Evolutionary conservation across 2,113 vertebrate species (phyloP).

Genomic region (Oryctolagus cuniculus): DNA sequence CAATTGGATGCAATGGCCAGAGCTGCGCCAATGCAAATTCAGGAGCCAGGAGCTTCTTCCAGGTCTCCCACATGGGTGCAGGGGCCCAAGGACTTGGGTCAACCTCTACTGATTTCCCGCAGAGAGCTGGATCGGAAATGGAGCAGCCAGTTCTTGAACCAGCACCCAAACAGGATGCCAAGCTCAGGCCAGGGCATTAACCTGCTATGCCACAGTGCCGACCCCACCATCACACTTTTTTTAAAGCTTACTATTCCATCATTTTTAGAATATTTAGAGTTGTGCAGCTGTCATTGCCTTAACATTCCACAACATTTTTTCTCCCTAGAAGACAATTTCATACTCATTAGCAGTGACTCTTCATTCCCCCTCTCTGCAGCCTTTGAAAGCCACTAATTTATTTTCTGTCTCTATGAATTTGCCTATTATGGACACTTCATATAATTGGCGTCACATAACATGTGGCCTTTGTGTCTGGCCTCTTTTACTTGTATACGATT

Average conservation of each 20-base stretch:
- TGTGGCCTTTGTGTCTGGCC: slow-evolving; percentile 7
- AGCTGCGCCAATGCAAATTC: no score
- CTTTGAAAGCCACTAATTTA: background rate
- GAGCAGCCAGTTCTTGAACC: no score
- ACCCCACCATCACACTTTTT: background rate
- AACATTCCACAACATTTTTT: slow-evolving; percentile 22
- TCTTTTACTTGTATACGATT: slow-evolving; percentile 19
- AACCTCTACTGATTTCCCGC: no score
- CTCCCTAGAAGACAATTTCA: background rate
- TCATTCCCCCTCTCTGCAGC: background rate
- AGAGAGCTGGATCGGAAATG: no score
- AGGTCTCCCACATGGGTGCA: no score
- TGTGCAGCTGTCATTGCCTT: background rate
- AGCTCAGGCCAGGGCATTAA: no score
- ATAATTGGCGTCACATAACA: background rate
- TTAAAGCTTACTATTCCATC: background rate
- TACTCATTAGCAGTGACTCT: background rate
- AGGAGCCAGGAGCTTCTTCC: no score
- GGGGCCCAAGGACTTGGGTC: no score
- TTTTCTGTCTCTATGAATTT: background rate
- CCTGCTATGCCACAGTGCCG: no score
- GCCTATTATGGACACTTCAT: background rate
- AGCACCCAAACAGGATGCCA: no score
- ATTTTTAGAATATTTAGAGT: slow-evolving; percentile 7
- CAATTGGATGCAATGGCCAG: no score